phyloP scores from a whole-genome alignment of 2,797 vertebrate genomes.

The Oophaga sylvatica region DNA sequence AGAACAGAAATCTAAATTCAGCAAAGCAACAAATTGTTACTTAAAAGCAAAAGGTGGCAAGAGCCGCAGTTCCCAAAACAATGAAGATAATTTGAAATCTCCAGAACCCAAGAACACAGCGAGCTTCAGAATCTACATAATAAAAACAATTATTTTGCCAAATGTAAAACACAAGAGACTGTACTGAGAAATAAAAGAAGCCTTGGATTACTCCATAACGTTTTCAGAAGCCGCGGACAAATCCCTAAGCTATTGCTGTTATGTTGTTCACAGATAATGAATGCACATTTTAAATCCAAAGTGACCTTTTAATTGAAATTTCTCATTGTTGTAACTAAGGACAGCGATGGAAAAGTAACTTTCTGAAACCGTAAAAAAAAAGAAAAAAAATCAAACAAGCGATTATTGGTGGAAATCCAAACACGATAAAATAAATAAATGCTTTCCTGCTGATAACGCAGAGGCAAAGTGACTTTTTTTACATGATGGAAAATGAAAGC shows the following conservation, averaged over 20 bases:
- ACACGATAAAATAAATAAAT: constrained; percentile 2
- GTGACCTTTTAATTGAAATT: constrained; percentile 51
- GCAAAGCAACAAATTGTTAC: constrained; percentile 27
- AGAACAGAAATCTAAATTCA: constrained; percentile 22
- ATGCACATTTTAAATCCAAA: constrained; percentile 56
- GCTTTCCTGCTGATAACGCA: constrained; percentile 1
- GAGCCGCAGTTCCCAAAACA: constrained; percentile 9
- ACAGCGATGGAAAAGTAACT: neutral
- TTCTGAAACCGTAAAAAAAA: neutral
- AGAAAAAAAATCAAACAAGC: neutral
- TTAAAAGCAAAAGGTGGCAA: constrained; percentile 43
- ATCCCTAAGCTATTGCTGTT: constrained; percentile 55
- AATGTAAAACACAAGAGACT: constrained; percentile 54
- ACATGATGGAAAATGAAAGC: neutral
- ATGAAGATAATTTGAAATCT: constrained; percentile 34
- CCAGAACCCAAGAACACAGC: neutral
- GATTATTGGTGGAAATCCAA: neutral
- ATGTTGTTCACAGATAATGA: constrained; percentile 51
- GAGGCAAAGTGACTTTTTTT: neutral
- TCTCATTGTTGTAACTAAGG: constrained; percentile 42
- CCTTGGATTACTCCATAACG: constrained; percentile 44
- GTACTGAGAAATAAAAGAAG: constrained; percentile 53
- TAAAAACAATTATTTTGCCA: constrained; percentile 50
- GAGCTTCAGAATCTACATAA: constrained; percentile 35
- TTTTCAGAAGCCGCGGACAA: constrained; percentile 48